Percentiles rank a stretch among this genome's conserved stretches.
phyloP scores from a whole-genome alignment of 2,113 vertebrate species.

The Oxygymnocypris stewartii region DNA sequence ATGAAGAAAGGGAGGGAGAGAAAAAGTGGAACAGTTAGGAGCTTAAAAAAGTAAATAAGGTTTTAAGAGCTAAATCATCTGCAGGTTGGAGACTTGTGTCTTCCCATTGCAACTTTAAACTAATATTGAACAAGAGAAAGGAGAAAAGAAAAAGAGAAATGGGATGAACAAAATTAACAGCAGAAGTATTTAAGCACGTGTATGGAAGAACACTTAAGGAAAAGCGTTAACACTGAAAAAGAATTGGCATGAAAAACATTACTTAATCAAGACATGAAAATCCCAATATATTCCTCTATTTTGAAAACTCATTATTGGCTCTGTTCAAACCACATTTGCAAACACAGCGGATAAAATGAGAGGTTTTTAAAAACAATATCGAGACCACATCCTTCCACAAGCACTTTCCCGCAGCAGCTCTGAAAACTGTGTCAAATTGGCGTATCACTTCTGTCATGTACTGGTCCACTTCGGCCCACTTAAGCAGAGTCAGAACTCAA shows the following conservation, averaged over 20 bases:
- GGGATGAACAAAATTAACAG: neutral
- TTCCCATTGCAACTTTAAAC: neutral
- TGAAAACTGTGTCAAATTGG: conserved; percentile 28
- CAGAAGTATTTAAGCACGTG: neutral
- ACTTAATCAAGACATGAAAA: neutral
- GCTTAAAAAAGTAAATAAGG: conserved; percentile 63
- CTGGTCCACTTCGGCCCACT: conserved; percentile 1
- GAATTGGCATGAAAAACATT: neutral
- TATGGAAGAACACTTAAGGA: neutral
- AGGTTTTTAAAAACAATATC: conserved; percentile 17
- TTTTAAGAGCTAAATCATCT: conserved; percentile 67
- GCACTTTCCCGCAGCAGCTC: conserved; percentile 19
- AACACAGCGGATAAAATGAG: conserved; percentile 5
- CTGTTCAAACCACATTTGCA: conserved; percentile 30
- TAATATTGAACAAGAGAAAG: neutral
- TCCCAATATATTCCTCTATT: conserved; percentile 21
- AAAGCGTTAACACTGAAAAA: neutral
- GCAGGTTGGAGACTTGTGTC: conserved; percentile 64
- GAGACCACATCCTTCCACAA: conserved; percentile 34
- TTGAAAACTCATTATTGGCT: conserved; percentile 6
- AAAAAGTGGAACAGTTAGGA: neutral
- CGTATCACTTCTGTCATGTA: neutral
- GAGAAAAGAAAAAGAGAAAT: neutral
- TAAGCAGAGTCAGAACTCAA: conserved; percentile 29
- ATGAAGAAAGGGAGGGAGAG: conserved; percentile 6